A percentile compares a stretch with the other conserved stretches of the same genome.
These are phyloP conservation scores for Caradrina kadenii DNA, from an alignment of 2,888 invertebrate genomes.

Conservation along the genomic window DNA sequence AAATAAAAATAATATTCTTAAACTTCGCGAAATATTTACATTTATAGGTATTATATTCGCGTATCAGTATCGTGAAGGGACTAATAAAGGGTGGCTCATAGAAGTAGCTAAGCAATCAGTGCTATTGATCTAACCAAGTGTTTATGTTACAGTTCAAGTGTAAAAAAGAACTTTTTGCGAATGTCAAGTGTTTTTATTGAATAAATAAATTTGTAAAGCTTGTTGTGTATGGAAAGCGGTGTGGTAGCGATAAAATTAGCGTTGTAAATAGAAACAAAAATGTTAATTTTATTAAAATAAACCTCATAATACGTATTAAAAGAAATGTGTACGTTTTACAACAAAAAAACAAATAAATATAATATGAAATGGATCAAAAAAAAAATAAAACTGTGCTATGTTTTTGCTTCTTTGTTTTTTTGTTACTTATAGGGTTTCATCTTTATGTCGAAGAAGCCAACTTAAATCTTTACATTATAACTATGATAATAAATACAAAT, in stretches of 20 bases:
- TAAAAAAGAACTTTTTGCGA: slow-evolving; percentile 56
- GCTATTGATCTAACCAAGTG: slow-evolving; percentile 62
- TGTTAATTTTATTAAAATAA: too few relatives aligned
- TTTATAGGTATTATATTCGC: slow-evolving; percentile 8
- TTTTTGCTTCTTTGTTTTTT: slow-evolving; percentile 17
- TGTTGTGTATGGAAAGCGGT: slow-evolving; percentile 15
- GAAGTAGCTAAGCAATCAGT: slow-evolving; percentile 66
- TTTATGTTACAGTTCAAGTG: slow-evolving; percentile 61
- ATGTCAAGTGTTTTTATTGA: slow-evolving; percentile 9
- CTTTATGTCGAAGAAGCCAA: too few relatives aligned
- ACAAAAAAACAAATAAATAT: too few relatives aligned
- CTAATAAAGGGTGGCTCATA: slow-evolving; percentile 38
- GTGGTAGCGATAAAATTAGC: neutral
- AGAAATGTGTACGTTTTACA: too few relatives aligned
- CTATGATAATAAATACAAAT: too few relatives aligned
- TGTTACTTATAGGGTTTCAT: neutral
- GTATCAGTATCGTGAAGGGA: slow-evolving; percentile 32
- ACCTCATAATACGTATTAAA: too few relatives aligned
- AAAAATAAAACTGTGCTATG: slow-evolving; percentile 12
- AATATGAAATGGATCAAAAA: too few relatives aligned
- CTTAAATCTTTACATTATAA: too few relatives aligned
- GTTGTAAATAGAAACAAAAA: too few relatives aligned
- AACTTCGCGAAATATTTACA: neutral
- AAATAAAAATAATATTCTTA: neutral
- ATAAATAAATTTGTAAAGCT: slow-evolving; percentile 7